Conservation (phyloP, 2,797 vertebrate genomes). For the Gymnoscopelus braueri region DNA sequence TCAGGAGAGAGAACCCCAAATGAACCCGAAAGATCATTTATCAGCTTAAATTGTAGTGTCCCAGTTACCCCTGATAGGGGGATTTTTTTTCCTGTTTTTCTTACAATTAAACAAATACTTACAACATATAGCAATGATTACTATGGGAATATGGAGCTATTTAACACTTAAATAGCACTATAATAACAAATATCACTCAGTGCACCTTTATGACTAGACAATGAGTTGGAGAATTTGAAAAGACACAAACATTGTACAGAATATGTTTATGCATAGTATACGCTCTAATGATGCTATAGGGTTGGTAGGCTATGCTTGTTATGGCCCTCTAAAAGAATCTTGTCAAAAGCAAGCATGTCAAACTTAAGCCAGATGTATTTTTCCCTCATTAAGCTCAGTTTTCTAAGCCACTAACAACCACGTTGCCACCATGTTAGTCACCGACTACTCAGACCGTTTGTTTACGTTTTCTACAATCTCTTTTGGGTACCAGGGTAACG, state of each 20-base stretch:
- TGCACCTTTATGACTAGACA: not conserved
- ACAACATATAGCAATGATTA: no score
- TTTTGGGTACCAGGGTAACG: conserved; percentile 51
- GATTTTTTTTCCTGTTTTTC: no score
- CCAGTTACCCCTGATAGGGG: no score
- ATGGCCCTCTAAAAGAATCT: conserved; percentile 27
- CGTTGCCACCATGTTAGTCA: conserved; percentile 33
- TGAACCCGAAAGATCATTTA: no score
- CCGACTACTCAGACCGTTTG: conserved; percentile 32
- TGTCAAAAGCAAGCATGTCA: conserved; percentile 26
- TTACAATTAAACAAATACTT: no score
- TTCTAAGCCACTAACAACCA: conserved; percentile 68
- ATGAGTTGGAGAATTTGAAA: not conserved
- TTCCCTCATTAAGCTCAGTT: conserved; percentile 65
- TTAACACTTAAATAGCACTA: no score
- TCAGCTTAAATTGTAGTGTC: no score
- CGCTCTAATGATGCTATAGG: not conserved
- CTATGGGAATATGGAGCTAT: no score
- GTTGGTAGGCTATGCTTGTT: conserved; percentile 45
- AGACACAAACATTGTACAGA: conserved; percentile 3
- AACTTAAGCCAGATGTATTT: conserved; percentile 48
- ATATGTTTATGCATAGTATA: not conserved
- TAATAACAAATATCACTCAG: no score
- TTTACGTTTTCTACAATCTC: conserved; percentile 48
- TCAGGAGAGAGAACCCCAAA: no score